A percentile compares a stretch with the other conserved stretches of the same genome.
phyloP scores from a whole-genome alignment of 1,140 invertebrate genomes.

The Trachelipus rathkii region DNA sequence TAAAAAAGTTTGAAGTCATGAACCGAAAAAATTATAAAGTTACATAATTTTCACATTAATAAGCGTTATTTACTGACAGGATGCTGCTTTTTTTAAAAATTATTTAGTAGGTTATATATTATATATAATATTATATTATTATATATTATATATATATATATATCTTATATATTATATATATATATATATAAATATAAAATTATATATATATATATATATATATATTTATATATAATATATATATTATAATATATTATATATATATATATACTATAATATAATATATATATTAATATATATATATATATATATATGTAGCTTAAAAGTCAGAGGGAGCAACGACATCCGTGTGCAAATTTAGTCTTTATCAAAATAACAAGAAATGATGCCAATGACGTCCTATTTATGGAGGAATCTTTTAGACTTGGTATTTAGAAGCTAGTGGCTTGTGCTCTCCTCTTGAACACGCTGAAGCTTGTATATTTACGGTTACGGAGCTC shows the following conservation, averaged over 20 bases:
- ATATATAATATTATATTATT: no score
- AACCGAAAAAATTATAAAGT: no score
- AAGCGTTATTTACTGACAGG: no score
- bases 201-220: slow-evolving; percentile 6
- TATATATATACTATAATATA: slow-evolving; percentile 18
- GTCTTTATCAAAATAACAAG: slow-evolving; percentile 79
- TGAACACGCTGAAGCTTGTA: slow-evolving; percentile 70
- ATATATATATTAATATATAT: slow-evolving; percentile 18
- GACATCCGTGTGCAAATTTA: slow-evolving; percentile 73
- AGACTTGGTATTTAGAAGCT: slow-evolving; percentile 68
- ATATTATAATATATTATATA: slow-evolving; percentile 19
- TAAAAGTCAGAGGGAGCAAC: slow-evolving; percentile 73
- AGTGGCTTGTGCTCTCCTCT: slow-evolving; percentile 65
- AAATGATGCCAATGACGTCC: slow-evolving; percentile 70
- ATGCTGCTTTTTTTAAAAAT: no score
- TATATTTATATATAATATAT: slow-evolving; percentile 18
- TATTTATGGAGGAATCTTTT: slow-evolving; percentile 65
- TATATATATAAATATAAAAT: no score
- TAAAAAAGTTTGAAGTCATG: no score
- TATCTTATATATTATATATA: no score
- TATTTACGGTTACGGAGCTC: slow-evolving; percentile 77
- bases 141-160: no score
- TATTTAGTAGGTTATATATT: no score
- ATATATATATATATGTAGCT: slow-evolving; percentile 20
- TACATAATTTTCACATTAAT: no score